These are phyloP conservation scores for Syngnathoides biaculeatus DNA, from an alignment of 2,113 vertebrate genomes.

Conservation along the genomic window DNA sequence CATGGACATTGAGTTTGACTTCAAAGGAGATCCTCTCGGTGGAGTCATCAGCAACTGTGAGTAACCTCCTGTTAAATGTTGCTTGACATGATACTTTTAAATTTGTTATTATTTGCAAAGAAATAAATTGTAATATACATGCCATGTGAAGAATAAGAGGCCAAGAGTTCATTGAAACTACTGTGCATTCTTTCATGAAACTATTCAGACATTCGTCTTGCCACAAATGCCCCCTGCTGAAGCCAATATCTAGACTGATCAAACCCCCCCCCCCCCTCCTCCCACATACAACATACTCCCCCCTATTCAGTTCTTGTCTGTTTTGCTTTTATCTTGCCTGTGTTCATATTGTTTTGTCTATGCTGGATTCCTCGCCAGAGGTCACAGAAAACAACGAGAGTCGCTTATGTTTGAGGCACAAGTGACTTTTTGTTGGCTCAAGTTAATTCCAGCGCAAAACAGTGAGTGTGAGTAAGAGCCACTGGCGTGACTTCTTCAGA, in stretches of 20 bases:
- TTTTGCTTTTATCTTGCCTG: conserved; percentile 35
- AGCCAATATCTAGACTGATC: neutral
- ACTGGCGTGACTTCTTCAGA: conserved; percentile 44
- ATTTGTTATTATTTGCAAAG: too few species aligned
- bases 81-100: too few species aligned
- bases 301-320: conserved; percentile 8
- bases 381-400: conserved; percentile 56
- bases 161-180: neutral
- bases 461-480: conserved; percentile 30
- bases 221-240: neutral
- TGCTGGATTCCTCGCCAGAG: conserved; percentile 36
- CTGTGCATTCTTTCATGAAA: neutral
- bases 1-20: conserved; percentile 99
- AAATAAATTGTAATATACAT: neutral
- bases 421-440: conserved; percentile 36
- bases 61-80: conserved; percentile 52
- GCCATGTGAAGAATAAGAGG: neutral
- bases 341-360: conserved; percentile 60
- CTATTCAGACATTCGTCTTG: neutral
- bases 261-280: neutral
- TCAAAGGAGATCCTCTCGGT: conserved; percentile 96
- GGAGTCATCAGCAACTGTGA: conserved; percentile 99
- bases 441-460: conserved; percentile 34
- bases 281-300: too few species aligned
- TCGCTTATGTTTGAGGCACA: conserved; percentile 44